Base-by-base conservation (phyloP, 2,888 invertebrate genomes). In the Apoderus coryli region DNA sequence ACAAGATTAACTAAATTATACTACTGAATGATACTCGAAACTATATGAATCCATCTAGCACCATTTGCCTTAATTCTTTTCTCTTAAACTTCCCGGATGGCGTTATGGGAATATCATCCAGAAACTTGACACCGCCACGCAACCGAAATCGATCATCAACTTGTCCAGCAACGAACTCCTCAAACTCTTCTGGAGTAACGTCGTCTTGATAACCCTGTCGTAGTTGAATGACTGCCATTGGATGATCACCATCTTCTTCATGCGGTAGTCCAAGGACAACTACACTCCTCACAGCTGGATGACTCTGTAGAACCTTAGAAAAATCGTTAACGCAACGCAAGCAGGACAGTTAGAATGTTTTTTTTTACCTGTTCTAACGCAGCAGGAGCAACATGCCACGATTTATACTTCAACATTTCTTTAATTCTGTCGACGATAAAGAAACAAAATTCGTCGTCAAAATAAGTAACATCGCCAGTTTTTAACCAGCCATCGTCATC, bases 401-500 rank as follows among this genome's bases (percentile, higher is more conserved):
- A 58, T 37, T 47, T 59, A 40, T 60, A 68, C 43, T 65, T 67
- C 4, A 68, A 47, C 37, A 68, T 47, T 37, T 63, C 54, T 38
- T 68, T 68, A 4, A 63, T 54, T 12, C 68, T 53, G 19, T 66
- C 67, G 0, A 64, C 55, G 19, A 61, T 57, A 45, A 50, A 66
- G 34, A 59, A 61, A 38, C 63, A 59, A 38, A 52, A 53, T n/a
- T 61, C 52, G 10, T 61, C 56, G 37, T 69, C 66, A 36, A 62
- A 61, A 36, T 62, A 65, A 12, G 60, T 56, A 12, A 66, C 47
- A 36, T 69, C 69, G 0, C 67, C 68, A 2, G 65, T 62, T 40
- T 57, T 61, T 16, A 65, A 47, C 62, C 63, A 67, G 3, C 63
- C 56, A 14, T 59, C 60, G n/a, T 50, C 48, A 5, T 61, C 54